Evolutionary conservation across 2,888 invertebrate genomes (phyloP), one percentile per base, ranked within the genome.

Genomic region (Eupsilia transversa): DNA sequence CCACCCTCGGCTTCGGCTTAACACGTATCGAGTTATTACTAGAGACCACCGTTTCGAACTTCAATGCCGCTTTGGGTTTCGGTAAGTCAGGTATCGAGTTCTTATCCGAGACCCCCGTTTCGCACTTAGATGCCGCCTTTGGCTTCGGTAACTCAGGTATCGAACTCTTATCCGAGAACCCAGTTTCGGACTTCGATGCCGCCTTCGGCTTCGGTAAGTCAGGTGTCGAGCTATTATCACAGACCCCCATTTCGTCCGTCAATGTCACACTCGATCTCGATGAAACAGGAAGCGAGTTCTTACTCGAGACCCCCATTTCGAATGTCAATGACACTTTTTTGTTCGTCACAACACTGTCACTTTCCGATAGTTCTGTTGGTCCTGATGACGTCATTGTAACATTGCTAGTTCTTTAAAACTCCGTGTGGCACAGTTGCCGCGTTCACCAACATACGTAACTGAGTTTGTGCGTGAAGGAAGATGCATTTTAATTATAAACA

Each of bases 331-430:
- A 43, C 79, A 85, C 81, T 76, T 86, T 79, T 60, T 73, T 75
- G 70, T 75, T 79, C 66, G 66, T 64, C 83, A 80, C 87, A 88
- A 84, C 86, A 88, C 88, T 89, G 87, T 89, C 89, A 91, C 89
- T 83, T 71, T 91, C 79, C 33, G 89, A 83, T 60, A 72, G 63
- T 67, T 90, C 87, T 66, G 84, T 85, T 54, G 83, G 77, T 69
- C 77, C 86, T 66, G 84, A 84, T 76, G 92, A 90, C 72, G 86
- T 90, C 92, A 94, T 93, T 83, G 72, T 87, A 64, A 73, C 80
- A 83, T 82, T 73, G 52, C 66, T 72, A 77, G 66, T 75, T 70
- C 63, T 80, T 78, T 80, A 74, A 80, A 74, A 77, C 71, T 74
- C 70, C 27, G 41, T 35, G 46, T 57, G 72, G 74, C 69, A 68